A percentile compares a stretch with the other conserved stretches of the same genome.
phyloP scores from a whole-genome alignment of 2,797 vertebrate species.

The Odontamblyopus rebecca region DNA sequence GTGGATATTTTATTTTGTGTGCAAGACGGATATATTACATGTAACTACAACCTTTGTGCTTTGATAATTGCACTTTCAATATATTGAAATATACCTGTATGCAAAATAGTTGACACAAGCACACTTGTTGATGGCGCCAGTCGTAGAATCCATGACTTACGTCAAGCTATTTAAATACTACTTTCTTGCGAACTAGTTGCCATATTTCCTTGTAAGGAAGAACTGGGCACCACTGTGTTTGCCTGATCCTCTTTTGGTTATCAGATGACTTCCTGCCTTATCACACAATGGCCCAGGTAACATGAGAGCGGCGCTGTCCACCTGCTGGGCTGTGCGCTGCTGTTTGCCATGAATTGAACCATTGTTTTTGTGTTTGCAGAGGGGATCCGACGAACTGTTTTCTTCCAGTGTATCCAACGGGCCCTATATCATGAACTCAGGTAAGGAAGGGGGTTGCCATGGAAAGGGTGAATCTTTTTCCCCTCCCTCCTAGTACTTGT shows the following conservation, averaged over 20 bases:
- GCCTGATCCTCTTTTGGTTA: constrained; percentile 53
- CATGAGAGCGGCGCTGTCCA: constrained; percentile 61
- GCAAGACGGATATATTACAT: too few species aligned
- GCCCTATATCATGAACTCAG: constrained; percentile 97
- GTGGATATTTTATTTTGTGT: too few species aligned
- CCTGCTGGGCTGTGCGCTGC: constrained; percentile 60
- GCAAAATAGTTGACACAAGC: too few species aligned
- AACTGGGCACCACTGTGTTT: constrained; percentile 36
- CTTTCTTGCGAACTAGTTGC: not conserved
- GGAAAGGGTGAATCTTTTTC: constrained; percentile 47
- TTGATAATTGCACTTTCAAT: too few species aligned
- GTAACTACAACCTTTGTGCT: too few species aligned
- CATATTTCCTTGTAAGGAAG: constrained; percentile 35
- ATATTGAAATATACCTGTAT: too few species aligned
- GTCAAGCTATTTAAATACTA: too few species aligned
- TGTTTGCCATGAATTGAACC: constrained; percentile 58
- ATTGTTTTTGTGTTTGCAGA: constrained; percentile 81
- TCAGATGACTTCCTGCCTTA: constrained; percentile 65
- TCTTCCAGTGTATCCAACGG: constrained; percentile 97
- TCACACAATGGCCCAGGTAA: constrained; percentile 64
- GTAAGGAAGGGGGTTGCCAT: constrained; percentile 60
- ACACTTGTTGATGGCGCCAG: too few species aligned
- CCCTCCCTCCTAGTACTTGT: constrained; percentile 48
- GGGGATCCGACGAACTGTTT: constrained; percentile 99
- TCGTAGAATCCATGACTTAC: too few species aligned